phyloP scores from a whole-genome alignment of 2,113 vertebrate species.

The Psophia crepitans region DNA sequence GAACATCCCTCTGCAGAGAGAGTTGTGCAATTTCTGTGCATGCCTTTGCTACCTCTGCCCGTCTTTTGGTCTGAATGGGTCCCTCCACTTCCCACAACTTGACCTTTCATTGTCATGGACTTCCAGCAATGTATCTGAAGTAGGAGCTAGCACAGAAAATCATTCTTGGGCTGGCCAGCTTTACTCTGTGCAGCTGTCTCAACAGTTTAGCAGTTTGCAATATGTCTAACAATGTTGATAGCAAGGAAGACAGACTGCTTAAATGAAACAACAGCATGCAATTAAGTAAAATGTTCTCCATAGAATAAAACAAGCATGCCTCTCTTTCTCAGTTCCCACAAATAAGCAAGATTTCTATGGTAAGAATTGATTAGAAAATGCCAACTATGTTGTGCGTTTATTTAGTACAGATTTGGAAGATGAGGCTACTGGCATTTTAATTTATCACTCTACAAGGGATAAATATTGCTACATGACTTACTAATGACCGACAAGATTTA shows the following conservation, averaged over 20 bases:
- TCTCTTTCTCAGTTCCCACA: not conserved
- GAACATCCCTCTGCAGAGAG: not conserved
- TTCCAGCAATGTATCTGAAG: not conserved
- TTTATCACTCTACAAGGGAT: not conserved
- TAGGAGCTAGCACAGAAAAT: not conserved
- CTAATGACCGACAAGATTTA: not conserved
- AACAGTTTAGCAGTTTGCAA: not conserved
- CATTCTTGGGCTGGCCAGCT: not conserved
- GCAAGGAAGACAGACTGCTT: not conserved
- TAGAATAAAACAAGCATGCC: not conserved
- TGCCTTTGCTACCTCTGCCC: not conserved
- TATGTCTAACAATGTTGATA: accelerated
- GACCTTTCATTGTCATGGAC: not conserved
- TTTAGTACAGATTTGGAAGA: not conserved
- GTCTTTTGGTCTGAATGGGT: not conserved
- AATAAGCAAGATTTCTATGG: not conserved
- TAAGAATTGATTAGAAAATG: not conserved
- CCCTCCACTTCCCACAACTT: not conserved
- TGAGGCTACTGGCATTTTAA: not conserved
- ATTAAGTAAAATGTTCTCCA: not conserved
- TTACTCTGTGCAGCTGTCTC: not conserved
- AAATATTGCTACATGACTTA: not conserved
- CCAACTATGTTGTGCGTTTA: not conserved
- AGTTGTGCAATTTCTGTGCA: not conserved
- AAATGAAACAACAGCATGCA: not conserved